Conservation (phyloP, 2,797 vertebrate genomes). For the Sebastes trivittatus region DNA sequence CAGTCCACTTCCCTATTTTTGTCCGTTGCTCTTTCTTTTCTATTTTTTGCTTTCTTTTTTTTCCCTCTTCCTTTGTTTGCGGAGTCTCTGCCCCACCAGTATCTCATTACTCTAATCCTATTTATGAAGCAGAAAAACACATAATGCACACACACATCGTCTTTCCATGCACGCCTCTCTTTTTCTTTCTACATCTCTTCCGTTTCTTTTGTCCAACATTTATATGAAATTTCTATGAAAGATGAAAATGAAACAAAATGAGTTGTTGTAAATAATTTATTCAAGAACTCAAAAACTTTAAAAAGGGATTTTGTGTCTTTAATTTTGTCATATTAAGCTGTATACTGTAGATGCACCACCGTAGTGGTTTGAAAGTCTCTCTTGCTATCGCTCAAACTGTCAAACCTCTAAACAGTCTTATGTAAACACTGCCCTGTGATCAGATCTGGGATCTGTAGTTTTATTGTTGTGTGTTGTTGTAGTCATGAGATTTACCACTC, state of each 20-base stretch:
- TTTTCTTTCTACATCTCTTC: not conserved
- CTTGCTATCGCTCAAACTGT: not conserved
- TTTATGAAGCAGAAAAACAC: slow-evolving; percentile 43
- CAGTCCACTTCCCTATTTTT: slow-evolving; percentile 44
- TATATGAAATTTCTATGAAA: not conserved
- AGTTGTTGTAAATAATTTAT: not conserved
- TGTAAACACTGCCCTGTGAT: slow-evolving; percentile 19
- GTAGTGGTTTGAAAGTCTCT: not conserved
- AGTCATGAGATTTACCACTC: slow-evolving; percentile 9
- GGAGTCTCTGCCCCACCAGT: slow-evolving; percentile 40
- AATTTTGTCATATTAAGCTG: not conserved
- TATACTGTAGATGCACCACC: not conserved
- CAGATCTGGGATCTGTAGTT: slow-evolving; percentile 44
- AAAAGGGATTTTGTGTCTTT: too few relatives aligned
- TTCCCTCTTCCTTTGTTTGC: slow-evolving; percentile 46
- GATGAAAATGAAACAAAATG: not conserved
- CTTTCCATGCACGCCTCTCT: not conserved
- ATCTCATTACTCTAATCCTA: slow-evolving; percentile 67
- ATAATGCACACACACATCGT: not conserved
- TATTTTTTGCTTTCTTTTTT: not conserved
- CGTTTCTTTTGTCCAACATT: not conserved
- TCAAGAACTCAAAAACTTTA: too few relatives aligned
- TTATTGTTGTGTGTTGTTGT: slow-evolving; percentile 33
- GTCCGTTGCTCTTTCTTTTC: slow-evolving; percentile 11
- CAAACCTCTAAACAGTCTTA: not conserved